These are phyloP conservation scores for Sus scrofa DNA, from an alignment of 2,113 vertebrate species.

Conservation along the genomic window T2T-Sscrofa CM000812.6:73597501-73598000, in stretches of 20 bases:
- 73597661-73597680: not conserved
- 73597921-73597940: conserved; percentile 79
- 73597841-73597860: conserved; percentile 66
- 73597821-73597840: conserved; percentile 74
- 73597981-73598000: conserved; percentile 83
- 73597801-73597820: conserved; percentile 70
- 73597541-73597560: conserved; percentile 52
- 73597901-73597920: conserved; percentile 82
- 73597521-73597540: not conserved
- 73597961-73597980: conserved; percentile 81
- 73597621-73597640: conserved; percentile 47
- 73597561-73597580: conserved; percentile 46
- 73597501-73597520: conserved; percentile 52
- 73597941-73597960: conserved; percentile 79
- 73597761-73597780: not conserved
- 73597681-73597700: not conserved
- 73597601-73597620: conserved; percentile 45
- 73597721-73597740: conserved; percentile 36
- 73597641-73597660: not conserved
- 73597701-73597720: conserved; percentile 55
- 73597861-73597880: conserved; percentile 72
- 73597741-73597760: conserved; percentile 32
- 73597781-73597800: conserved; percentile 72
- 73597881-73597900: conserved; percentile 77
- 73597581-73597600: not conserved